A percentile compares a stretch with the other conserved stretches of the same genome.
phyloP scores from a whole-genome alignment of 37 sponge, comb jelly and placozoan genomes.

The Halisarca cf. caerulea region DNA sequence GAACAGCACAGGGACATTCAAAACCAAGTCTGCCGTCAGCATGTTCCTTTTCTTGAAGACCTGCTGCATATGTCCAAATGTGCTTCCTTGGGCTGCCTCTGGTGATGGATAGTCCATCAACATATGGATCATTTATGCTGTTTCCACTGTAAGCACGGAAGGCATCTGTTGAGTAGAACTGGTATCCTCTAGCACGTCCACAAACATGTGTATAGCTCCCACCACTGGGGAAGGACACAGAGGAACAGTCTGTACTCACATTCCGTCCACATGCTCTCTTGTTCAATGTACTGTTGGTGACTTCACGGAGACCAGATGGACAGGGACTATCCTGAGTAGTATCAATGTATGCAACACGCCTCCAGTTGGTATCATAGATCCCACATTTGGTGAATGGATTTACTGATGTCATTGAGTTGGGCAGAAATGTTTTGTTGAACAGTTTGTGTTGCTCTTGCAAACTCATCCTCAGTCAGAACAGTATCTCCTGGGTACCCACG shows the following conservation, averaged over 20 bases:
- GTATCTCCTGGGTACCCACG: not conserved
- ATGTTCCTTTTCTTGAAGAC: not conserved
- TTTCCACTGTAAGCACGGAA: not conserved
- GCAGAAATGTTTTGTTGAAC: too few species aligned
- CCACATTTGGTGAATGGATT: too few species aligned
- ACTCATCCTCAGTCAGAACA: not conserved
- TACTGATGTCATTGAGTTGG: too few species aligned
- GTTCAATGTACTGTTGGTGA: not conserved
- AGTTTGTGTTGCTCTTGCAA: too few species aligned
- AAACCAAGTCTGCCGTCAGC: too few species aligned
- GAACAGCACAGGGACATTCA: not conserved
- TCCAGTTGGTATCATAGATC: constrained; percentile 26
- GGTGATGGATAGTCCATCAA: constrained; percentile 18
- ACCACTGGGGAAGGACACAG: not conserved
- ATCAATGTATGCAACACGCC: constrained; percentile 31
- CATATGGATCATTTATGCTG: not conserved
- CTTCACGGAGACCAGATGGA: not conserved
- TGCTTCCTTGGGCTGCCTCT: constrained; percentile 5
- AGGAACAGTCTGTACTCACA: not conserved
- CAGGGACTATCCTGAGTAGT: constrained; percentile 24
- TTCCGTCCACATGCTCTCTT: constrained; percentile 10
- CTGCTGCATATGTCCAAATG: constrained; percentile 6
- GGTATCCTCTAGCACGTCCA: constrained; percentile 14
- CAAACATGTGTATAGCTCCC: constrained; percentile 11
- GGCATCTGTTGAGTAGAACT: not conserved